Percentiles rank a stretch among this genome's conserved stretches.
Evolutionary conservation across 2,888 invertebrate genomes (phyloP).

Genomic region (Amblyjoppa fuscipennis): DNA sequence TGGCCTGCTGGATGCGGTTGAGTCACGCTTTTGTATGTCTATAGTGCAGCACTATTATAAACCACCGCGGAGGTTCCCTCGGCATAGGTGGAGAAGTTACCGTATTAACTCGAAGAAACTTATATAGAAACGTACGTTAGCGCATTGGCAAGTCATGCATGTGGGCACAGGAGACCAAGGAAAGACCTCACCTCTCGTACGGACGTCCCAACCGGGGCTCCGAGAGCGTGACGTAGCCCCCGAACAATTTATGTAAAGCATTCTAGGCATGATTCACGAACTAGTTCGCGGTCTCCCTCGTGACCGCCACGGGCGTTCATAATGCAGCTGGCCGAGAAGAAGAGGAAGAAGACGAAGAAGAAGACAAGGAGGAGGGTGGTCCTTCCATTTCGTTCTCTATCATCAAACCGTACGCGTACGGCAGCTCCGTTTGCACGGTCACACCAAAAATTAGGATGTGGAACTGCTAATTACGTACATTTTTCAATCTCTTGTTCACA

Average conservation of each 20-base stretch:
- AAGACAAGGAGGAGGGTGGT: background rate
- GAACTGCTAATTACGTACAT: background rate
- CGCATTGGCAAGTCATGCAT: slow-evolving; percentile 18
- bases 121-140: background rate
- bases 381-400: background rate
- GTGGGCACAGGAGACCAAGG: background rate
- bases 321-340: slow-evolving; percentile 72
- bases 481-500: no score
- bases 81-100: slow-evolving; percentile 53
- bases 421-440: background rate
- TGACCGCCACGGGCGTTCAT: slow-evolving; percentile 80
- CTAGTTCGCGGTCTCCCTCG: slow-evolving; percentile 83
- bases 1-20: slow-evolving; percentile 59
- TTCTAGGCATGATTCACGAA: slow-evolving; percentile 84
- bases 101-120: background rate
- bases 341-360: slow-evolving; percentile 6
- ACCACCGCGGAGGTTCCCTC: slow-evolving; percentile 67
- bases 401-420: background rate
- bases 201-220: slow-evolving; percentile 49
- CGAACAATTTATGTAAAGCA: slow-evolving; percentile 83
- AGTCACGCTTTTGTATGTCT: slow-evolving; percentile 68
- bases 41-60: slow-evolving; percentile 57
- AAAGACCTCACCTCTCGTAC: slow-evolving; percentile 41
- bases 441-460: background rate
- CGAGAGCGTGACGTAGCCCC: slow-evolving; percentile 70